These are phyloP conservation scores for Neotoxoptera formosana DNA, from an alignment of 1,140 invertebrate genomes.

Conservation along the genomic window DNA sequence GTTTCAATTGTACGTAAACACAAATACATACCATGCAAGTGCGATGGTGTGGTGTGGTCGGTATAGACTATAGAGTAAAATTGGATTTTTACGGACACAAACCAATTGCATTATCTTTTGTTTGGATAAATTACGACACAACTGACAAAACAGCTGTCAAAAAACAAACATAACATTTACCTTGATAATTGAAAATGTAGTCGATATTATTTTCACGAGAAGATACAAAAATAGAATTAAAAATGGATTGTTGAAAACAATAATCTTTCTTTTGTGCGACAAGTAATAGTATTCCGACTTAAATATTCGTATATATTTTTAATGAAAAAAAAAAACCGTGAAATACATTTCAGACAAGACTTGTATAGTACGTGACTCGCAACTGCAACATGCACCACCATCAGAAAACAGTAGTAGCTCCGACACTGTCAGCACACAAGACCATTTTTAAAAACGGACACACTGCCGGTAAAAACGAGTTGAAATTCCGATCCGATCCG, in stretches of 20 bases:
- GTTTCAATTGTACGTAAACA: slow-evolving; percentile 4
- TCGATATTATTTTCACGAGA: neutral
- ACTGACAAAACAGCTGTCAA: neutral
- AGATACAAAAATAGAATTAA: neutral
- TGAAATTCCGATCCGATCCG: slow-evolving; percentile 52
- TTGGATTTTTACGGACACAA: neutral
- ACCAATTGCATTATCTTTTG: neutral
- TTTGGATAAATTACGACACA: neutral
- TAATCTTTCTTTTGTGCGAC: neutral
- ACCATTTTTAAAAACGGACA: slow-evolving; percentile 31
- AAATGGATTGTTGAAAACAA: neutral
- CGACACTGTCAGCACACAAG: neutral
- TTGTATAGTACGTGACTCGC: neutral
- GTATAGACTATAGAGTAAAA: neutral
- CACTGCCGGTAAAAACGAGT: slow-evolving; percentile 27
- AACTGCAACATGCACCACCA: neutral
- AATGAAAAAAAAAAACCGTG: neutral
- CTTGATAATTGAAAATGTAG: neutral
- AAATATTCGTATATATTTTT: neutral
- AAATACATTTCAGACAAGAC: neutral
- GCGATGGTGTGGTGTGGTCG: neutral
- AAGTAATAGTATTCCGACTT: neutral
- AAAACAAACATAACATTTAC: neutral
- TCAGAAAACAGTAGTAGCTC: neutral
- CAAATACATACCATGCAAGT: neutral